Evolutionary conservation across 2,113 vertebrate genomes (phyloP).

Genomic region (Pelobates fuscus): DNA sequence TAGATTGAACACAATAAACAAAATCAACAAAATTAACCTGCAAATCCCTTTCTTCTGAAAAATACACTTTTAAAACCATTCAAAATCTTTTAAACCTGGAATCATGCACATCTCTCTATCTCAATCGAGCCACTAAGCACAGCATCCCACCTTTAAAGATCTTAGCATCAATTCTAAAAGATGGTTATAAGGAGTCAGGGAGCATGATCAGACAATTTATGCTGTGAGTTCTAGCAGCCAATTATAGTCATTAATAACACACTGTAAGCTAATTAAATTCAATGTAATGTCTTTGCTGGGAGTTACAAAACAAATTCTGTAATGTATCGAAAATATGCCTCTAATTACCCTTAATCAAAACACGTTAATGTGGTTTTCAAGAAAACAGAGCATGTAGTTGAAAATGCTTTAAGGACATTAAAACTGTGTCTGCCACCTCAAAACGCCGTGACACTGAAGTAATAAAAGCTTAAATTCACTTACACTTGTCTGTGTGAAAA

Average conservation of each 20-base stretch:
- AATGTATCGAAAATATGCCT: slow-evolving; percentile 45
- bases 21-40: too few species aligned
- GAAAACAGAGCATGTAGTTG: slow-evolving; percentile 40
- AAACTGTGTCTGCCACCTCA: not conserved
- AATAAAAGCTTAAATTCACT: not conserved
- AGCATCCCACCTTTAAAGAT: slow-evolving; percentile 3
- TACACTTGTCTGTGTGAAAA: not conserved
- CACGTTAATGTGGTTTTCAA: slow-evolving; percentile 29
- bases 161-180: slow-evolving; percentile 27
- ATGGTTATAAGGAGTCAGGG: slow-evolving; percentile 39
- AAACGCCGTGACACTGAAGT: not conserved
- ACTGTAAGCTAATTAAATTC: slow-evolving; percentile 37
- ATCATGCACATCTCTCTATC: not conserved
- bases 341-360: slow-evolving; percentile 48
- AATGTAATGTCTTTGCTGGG: slow-evolving; percentile 41
- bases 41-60: not conserved
- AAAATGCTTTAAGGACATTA: slow-evolving; percentile 13
- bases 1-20: too few species aligned
- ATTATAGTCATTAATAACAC: slow-evolving; percentile 34
- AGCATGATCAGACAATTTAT: slow-evolving; percentile 27
- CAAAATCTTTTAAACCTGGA: not conserved
- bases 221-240: slow-evolving; percentile 21
- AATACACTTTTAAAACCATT: not conserved
- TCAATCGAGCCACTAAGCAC: not conserved
- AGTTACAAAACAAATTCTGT: slow-evolving; percentile 46